phyloP scores from a whole-genome alignment of 2,888 invertebrate species.

The Philereme transversata region DNA sequence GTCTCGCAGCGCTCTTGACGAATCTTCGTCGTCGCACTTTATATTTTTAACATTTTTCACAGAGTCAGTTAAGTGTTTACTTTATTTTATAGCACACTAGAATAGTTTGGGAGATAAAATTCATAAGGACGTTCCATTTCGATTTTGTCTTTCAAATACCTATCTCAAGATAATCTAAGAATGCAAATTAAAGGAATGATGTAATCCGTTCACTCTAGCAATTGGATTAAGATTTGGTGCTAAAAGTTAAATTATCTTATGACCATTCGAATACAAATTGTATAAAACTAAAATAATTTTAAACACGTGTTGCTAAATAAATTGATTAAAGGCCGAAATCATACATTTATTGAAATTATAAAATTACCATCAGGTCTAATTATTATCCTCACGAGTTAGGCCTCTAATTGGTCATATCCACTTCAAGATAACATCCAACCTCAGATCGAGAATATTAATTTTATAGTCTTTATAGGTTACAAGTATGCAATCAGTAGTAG shows the following conservation, averaged over 20 bases:
- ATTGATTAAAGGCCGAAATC: no score
- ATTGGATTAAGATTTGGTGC: constrained; percentile 13
- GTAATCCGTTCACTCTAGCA: constrained; percentile 3
- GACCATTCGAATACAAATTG: no score
- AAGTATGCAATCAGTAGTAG: constrained; percentile 53
- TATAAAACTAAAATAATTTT: no score
- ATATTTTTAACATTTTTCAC: constrained; percentile 75
- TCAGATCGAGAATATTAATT: constrained; percentile 6
- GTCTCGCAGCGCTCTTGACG: constrained; percentile 75
- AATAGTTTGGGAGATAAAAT: constrained; percentile 23
- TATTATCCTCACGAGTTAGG: constrained; percentile 4
- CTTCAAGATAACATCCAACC: constrained; percentile 4
- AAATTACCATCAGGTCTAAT: constrained; percentile 10
- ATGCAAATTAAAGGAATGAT: constrained; percentile 13
- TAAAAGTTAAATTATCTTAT: neutral
- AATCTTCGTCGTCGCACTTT: constrained; percentile 75
- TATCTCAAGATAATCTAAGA: constrained; percentile 15
- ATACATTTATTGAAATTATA: constrained; percentile 3
- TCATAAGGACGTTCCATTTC: constrained; percentile 16
- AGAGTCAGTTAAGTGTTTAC: constrained; percentile 49
- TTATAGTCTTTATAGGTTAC: constrained; percentile 28
- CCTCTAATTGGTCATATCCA: constrained; percentile 13
- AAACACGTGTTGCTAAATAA: no score
- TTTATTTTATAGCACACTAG: constrained; percentile 41
- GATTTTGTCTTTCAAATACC: constrained; percentile 23